phyloP scores from a whole-genome alignment of 2,113 vertebrate genomes.

The Pomatostomus ruficeps region DNA sequence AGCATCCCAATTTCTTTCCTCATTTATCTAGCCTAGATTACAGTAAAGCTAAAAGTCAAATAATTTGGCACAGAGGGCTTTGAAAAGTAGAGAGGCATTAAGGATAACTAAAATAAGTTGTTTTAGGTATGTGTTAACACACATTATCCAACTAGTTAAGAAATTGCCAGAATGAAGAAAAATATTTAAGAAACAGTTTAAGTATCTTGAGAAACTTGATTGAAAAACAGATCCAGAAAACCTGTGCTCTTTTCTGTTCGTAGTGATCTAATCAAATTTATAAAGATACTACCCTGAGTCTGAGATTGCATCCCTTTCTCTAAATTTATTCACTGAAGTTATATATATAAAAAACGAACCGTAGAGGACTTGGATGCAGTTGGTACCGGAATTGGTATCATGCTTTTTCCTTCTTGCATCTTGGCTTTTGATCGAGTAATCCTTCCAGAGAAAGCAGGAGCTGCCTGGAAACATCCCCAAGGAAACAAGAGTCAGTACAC shows the following conservation, averaged over 20 bases:
- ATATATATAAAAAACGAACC: not conserved
- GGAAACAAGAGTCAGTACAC: not conserved
- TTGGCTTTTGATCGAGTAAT: conserved; percentile 73
- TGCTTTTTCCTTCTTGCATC: conserved; percentile 45
- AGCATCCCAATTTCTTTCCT: not conserved
- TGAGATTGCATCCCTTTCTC: not conserved
- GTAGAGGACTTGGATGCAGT: not conserved
- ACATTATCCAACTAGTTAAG: not conserved
- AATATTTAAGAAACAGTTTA: not conserved
- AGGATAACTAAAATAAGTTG: not conserved
- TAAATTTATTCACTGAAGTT: not conserved
- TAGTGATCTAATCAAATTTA: not conserved
- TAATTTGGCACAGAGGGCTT: not conserved
- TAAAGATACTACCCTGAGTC: not conserved
- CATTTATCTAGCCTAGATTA: not conserved
- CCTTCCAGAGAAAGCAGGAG: conserved; percentile 36
- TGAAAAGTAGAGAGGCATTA: not conserved
- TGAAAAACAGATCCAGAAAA: not conserved
- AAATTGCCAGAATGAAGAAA: not conserved
- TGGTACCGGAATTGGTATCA: conserved; percentile 16
- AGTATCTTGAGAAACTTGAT: not conserved
- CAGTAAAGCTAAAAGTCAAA: not conserved
- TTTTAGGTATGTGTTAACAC: not conserved
- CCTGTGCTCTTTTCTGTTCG: not conserved
- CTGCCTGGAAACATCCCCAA: conserved; percentile 46